Evolutionary conservation across 1,140 invertebrate species (phyloP).

Genomic region (Catajapyx aquilonaris): DNA sequence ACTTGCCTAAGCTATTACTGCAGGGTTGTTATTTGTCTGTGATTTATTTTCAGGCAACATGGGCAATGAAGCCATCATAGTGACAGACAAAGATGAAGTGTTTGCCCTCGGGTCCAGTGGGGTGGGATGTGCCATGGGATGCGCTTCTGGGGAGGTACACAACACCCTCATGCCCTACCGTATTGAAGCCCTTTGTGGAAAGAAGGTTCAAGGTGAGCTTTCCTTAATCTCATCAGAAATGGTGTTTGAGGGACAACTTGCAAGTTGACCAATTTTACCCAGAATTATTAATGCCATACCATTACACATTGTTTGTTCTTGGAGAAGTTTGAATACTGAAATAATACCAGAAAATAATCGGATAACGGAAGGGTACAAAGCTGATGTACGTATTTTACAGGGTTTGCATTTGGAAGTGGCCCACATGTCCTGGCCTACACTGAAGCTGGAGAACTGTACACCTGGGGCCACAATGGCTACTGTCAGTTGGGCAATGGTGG

Average conservation of each 20-base stretch:
- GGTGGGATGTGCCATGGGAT: conserved; percentile 33
- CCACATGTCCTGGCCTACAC: conserved; percentile 41
- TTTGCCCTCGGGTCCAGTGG: conserved; percentile 37
- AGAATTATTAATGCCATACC: neutral
- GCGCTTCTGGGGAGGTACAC: conserved; percentile 22
- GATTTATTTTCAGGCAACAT: conserved; percentile 21
- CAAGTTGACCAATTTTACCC: neutral
- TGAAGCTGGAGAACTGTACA: conserved; percentile 33
- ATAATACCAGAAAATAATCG: too few relatives aligned
- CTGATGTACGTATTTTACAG: too few relatives aligned
- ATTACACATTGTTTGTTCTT: neutral
- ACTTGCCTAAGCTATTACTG: too few relatives aligned
- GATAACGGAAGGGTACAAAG: too few relatives aligned
- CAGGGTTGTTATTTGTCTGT: neutral
- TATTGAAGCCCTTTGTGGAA: conserved; percentile 32
- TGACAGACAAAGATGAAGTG: conserved; percentile 36
- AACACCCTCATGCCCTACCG: conserved; percentile 33
- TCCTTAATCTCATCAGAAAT: too few relatives aligned
- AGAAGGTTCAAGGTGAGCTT: too few relatives aligned
- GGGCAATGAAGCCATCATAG: conserved; percentile 39
- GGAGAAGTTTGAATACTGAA: neutral
- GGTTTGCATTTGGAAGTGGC: conserved; percentile 39
- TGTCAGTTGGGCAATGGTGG: conserved; percentile 37
- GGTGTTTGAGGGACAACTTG: neutral
- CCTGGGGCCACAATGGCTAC: conserved; percentile 45